phyloP scores from a whole-genome alignment of 1,140 invertebrate genomes.

The Ceratina japonica region DNA sequence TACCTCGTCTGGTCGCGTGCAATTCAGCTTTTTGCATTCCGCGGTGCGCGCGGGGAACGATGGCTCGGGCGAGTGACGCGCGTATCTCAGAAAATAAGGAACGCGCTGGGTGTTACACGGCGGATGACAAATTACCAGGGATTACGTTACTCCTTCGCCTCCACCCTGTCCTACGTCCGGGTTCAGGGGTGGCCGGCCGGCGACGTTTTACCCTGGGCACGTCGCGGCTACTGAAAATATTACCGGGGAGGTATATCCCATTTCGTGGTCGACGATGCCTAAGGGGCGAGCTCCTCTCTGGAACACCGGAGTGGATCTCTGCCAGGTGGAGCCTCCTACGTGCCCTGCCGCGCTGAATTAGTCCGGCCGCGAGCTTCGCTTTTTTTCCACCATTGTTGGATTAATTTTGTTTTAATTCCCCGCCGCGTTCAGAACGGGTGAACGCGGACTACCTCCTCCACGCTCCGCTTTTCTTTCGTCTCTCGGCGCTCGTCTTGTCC shows the following conservation, averaged over 20 bases:
- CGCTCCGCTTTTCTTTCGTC: background rate
- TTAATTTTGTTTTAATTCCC: conserved; percentile 37
- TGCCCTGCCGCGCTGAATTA: conserved; percentile 13
- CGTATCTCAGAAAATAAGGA: conserved; percentile 64
- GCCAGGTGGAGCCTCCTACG: conserved; percentile 9
- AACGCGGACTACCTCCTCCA: background rate
- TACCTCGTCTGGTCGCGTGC: conserved; percentile 14
- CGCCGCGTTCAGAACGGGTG: background rate
- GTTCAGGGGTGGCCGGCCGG: background rate
- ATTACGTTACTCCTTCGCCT: conserved; percentile 60
- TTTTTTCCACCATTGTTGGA: background rate
- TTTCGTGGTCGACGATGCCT: conserved; percentile 31
- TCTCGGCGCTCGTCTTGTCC: no score
- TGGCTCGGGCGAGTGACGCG: background rate
- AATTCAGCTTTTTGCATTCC: conserved; percentile 43
- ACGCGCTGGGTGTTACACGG: conserved; percentile 42
- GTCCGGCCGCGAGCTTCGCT: background rate
- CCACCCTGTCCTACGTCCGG: background rate
- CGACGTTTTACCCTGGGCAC: conserved; percentile 28
- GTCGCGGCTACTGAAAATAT: conserved; percentile 55
- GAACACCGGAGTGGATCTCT: conserved; percentile 17
- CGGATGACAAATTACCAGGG: conserved; percentile 69
- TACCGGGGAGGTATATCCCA: conserved; percentile 41
- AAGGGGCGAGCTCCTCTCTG: conserved; percentile 1
- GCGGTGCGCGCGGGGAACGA: background rate